phyloP scores from a whole-genome alignment of 64 coral and sea anemone species.

The Trachythela sp. region DNA sequence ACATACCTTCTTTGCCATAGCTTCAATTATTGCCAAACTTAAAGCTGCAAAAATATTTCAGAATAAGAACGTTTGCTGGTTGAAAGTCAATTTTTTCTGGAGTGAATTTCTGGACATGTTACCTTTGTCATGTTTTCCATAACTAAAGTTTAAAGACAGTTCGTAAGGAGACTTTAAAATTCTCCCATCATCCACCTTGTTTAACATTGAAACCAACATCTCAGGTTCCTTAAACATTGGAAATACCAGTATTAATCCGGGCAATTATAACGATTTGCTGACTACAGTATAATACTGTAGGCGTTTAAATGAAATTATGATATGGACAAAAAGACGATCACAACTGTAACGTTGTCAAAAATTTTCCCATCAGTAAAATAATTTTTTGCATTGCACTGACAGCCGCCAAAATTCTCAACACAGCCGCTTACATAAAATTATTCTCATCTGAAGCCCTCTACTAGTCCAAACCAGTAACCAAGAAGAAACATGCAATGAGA shows the following conservation, averaged over 20 bases:
- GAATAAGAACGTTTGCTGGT: too few relatives aligned
- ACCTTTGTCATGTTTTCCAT: slow-evolving; percentile 7
- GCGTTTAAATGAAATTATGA: too few relatives aligned
- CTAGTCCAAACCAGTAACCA: not conserved
- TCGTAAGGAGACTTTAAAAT: slow-evolving; percentile 1
- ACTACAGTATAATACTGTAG: too few relatives aligned
- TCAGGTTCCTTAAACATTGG: not conserved
- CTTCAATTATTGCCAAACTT: not conserved
- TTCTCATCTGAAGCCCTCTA: too few relatives aligned
- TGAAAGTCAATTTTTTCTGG: not conserved
- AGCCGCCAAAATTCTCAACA: too few relatives aligned
- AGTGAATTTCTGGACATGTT: not conserved
- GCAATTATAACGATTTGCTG: too few relatives aligned
- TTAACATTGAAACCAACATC: not conserved
- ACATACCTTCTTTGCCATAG: not conserved
- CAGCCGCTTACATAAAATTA: too few relatives aligned
- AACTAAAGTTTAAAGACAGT: slow-evolving; percentile 3
- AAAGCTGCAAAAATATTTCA: not conserved
- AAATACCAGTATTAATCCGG: too few relatives aligned
- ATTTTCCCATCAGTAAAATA: not conserved
- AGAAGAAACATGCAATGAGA: too few relatives aligned
- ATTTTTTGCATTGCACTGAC: too few relatives aligned
- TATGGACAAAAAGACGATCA: too few relatives aligned
- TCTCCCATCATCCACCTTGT: not conserved
- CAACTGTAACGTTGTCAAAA: too few relatives aligned